A percentile compares a stretch with the other conserved stretches of the same genome.
phyloP scores from a whole-genome alignment of 2,888 invertebrate genomes.

The Pammene aurita region DNA sequence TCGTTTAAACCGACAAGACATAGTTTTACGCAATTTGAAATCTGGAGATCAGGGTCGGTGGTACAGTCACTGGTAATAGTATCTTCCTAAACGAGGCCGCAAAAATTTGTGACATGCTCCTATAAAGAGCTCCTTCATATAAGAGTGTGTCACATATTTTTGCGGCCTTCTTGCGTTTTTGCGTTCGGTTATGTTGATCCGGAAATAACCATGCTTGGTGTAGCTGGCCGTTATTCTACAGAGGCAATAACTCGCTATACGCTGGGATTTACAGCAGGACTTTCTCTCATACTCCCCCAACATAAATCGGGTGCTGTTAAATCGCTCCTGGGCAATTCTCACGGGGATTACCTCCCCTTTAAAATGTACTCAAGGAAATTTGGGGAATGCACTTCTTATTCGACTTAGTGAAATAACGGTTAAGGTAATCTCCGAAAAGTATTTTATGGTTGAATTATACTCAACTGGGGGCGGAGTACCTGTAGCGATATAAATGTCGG shows the following conservation, averaged over 20 bases:
- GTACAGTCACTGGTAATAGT: too few relatives aligned
- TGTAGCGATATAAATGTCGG: neutral
- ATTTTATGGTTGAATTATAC: constrained; percentile 6
- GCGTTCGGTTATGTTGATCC: too few relatives aligned
- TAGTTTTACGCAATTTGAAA: too few relatives aligned
- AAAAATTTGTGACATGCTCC: too few relatives aligned
- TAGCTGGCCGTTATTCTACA: neutral
- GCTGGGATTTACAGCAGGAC: constrained; percentile 46
- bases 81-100: too few relatives aligned
- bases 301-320: constrained; percentile 74
- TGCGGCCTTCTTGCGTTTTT: too few relatives aligned
- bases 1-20: too few relatives aligned
- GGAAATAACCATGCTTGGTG: too few relatives aligned
- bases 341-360: constrained; percentile 63
- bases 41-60: too few relatives aligned
- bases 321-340: constrained; percentile 68
- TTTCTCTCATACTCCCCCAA: constrained; percentile 63
- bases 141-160: too few relatives aligned
- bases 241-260: constrained; percentile 29
- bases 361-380: constrained; percentile 66
- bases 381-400: constrained; percentile 51
- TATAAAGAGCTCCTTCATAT: too few relatives aligned
- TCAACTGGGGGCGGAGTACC: neutral
- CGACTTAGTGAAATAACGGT: constrained; percentile 30
- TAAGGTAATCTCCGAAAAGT: constrained; percentile 1